These are phyloP conservation scores for Drosophila ercepeae DNA, from an alignment of 1,140 invertebrate genomes.

Conservation along the genomic window DNA sequence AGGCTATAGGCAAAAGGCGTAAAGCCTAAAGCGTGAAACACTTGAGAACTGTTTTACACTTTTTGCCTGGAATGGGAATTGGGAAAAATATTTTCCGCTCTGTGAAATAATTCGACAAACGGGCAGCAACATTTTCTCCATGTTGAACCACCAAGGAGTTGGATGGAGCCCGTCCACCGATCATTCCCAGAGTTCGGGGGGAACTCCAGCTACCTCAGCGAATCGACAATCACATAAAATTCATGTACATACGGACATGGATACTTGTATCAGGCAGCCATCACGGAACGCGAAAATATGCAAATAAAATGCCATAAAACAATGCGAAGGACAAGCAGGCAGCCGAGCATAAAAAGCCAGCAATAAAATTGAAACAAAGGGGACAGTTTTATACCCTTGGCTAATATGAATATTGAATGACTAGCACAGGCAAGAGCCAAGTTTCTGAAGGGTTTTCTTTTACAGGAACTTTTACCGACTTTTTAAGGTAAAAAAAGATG, in stretches of 20 bases:
- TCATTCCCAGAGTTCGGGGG: neutral
- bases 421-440: constrained; percentile 4
- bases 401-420: constrained; percentile 52
- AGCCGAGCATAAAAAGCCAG: constrained; percentile 41
- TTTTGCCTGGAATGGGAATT: constrained; percentile 42
- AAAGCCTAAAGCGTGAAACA: constrained; percentile 74
- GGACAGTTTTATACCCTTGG: constrained; percentile 40
- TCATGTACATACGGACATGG: constrained; percentile 40
- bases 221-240: constrained; percentile 72
- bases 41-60: constrained; percentile 78
- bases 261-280: neutral
- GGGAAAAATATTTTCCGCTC: constrained; percentile 46
- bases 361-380: constrained; percentile 47
- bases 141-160: neutral
- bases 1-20: constrained; percentile 49
- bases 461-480: too few relatives aligned
- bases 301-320: constrained; percentile 80
- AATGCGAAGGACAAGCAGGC: constrained; percentile 63
- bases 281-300: constrained; percentile 67
- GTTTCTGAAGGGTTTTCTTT: neutral
- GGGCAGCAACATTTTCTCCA: constrained; percentile 17
- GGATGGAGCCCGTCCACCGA: neutral
- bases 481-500: too few relatives aligned
- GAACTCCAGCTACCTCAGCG: constrained; percentile 31
- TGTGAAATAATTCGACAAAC: constrained; percentile 32